Evolutionary conservation across 2,888 invertebrate species (phyloP).

Genomic region (Griposia aprilina): DNA sequence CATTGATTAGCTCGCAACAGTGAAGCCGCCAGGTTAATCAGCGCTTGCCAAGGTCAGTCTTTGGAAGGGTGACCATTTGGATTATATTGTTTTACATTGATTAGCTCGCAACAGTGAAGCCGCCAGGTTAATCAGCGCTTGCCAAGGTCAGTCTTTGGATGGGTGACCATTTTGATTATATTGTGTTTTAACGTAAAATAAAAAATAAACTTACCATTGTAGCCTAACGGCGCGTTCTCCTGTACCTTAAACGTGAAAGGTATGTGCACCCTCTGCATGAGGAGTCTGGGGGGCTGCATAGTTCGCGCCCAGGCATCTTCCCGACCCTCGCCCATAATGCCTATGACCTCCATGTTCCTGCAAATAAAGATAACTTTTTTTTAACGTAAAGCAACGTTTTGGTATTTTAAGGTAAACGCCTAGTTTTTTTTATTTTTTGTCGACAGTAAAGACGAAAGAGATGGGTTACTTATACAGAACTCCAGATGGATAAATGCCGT

Average conservation of each 20-base stretch:
- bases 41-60: too few relatives aligned
- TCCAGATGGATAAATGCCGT: too few relatives aligned
- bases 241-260: conserved; percentile 95
- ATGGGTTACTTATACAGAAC: too few relatives aligned
- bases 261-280: conserved; percentile 96
- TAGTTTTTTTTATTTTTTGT: neutral
- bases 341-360: conserved; percentile 94
- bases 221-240: conserved; percentile 93
- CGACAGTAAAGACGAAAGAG: neutral
- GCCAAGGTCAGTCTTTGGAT: too few relatives aligned
- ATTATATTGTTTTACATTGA: too few relatives aligned
- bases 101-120: too few relatives aligned
- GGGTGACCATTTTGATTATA: too few relatives aligned
- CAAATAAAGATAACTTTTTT: conserved; percentile 50
- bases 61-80: too few relatives aligned
- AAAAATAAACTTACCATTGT: conserved; percentile 90
- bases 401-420: neutral
- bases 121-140: too few relatives aligned
- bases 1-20: too few relatives aligned
- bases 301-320: conserved; percentile 88
- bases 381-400: neutral
- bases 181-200: too few relatives aligned
- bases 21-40: too few relatives aligned
- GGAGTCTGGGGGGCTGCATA: conserved; percentile 93
- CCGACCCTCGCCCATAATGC: conserved; percentile 93